phyloP scores from a whole-genome alignment of 1,140 invertebrate species.

The Mercenaria mercenaria region DNA sequence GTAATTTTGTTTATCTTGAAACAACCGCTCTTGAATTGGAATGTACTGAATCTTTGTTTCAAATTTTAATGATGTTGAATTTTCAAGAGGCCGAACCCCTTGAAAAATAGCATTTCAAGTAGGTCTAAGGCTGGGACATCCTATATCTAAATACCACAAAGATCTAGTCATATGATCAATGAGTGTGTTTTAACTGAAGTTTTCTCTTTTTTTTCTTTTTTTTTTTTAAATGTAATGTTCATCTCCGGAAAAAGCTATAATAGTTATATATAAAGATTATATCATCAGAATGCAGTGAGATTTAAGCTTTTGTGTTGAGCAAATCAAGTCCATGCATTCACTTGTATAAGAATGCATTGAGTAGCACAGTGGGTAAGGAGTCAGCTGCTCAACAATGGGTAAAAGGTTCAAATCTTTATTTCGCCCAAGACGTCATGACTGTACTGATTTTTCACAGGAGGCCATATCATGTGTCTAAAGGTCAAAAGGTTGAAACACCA shows the following conservation, averaged over 20 bases:
- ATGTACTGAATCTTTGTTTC: slow-evolving; percentile 51
- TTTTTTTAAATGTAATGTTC: not conserved
- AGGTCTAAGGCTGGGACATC: slow-evolving; percentile 26
- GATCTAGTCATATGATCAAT: slow-evolving; percentile 28
- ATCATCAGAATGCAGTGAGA: no score
- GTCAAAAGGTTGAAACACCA: no score
- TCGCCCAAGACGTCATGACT: no score
- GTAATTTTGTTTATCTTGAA: slow-evolving; percentile 33
- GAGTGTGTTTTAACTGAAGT: not conserved
- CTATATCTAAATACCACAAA: slow-evolving; percentile 37
- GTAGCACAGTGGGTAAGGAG: no score
- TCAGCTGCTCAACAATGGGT: no score
- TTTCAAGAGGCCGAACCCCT: slow-evolving; percentile 47
- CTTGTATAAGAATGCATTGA: no score
- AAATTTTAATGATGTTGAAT: slow-evolving; percentile 63
- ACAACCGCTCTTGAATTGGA: slow-evolving; percentile 35
- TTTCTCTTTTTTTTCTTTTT: not conserved
- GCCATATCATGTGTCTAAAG: no score
- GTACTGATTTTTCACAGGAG: no score
- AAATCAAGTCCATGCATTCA: no score
- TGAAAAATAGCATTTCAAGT: slow-evolving; percentile 51
- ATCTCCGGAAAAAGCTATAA: not conserved
- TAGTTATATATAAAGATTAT: no score
- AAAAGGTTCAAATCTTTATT: no score
- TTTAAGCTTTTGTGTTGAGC: no score